These are phyloP conservation scores for Erynnis tages DNA, from an alignment of 2,888 invertebrate species.

Conservation along the genomic window DNA sequence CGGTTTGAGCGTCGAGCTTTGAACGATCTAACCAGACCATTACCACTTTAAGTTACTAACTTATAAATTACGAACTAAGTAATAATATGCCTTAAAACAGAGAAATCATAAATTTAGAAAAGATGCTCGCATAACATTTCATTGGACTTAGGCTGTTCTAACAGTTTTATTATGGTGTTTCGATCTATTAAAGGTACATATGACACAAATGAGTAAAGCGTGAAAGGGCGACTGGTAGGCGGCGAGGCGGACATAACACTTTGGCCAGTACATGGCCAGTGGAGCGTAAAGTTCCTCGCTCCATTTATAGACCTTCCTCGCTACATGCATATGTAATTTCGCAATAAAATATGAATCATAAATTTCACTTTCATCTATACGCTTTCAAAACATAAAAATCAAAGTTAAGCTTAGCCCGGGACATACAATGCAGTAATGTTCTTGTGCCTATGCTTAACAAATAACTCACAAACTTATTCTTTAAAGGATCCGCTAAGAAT, in stretches of 20 bases:
- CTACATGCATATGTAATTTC: constrained; percentile 14
- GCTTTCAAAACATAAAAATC: too few relatives aligned
- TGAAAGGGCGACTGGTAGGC: constrained; percentile 42
- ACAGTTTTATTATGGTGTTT: constrained; percentile 6
- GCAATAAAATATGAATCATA: constrained; percentile 8
- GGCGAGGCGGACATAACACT: constrained; percentile 60
- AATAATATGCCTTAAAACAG: too few relatives aligned
- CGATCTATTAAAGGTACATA: constrained; percentile 15
- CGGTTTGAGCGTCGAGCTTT: too few relatives aligned
- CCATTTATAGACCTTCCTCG: constrained; percentile 51
- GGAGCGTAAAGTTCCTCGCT: constrained; percentile 57
- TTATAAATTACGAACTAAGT: too few relatives aligned
- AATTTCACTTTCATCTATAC: not conserved
- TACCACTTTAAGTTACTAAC: too few relatives aligned
- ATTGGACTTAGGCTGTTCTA: not conserved
- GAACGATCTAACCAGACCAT: too few relatives aligned
- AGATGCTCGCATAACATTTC: not conserved
- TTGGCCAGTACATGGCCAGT: constrained; percentile 44
- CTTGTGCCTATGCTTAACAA: too few relatives aligned
- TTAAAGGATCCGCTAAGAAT: too few relatives aligned
- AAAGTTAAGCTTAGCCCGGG: too few relatives aligned
- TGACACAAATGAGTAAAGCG: constrained; percentile 30
- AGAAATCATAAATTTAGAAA: too few relatives aligned
- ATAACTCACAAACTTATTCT: constrained; percentile 37
- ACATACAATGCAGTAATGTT: too few relatives aligned